Conservation (phyloP, 2,797 vertebrate species). For the Perodicticus potto region DNA sequence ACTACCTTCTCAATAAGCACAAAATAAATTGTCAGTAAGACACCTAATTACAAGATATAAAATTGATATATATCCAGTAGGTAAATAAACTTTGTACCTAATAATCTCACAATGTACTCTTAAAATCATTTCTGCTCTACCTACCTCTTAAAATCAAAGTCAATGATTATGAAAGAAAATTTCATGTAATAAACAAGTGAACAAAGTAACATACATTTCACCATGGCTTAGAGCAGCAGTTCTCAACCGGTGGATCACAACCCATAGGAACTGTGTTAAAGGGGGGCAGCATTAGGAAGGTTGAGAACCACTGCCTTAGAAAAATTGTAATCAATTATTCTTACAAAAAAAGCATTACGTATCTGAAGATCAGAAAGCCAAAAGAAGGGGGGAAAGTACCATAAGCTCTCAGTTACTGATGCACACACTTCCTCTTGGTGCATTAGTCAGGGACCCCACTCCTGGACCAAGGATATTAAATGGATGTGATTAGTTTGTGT, state of each 20-base stretch:
- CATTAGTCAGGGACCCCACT: background rate
- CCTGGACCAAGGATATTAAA: background rate
- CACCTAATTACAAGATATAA: conserved; percentile 3
- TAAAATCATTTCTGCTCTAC: conserved; percentile 12
- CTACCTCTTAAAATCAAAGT: background rate
- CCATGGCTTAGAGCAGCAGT: too few species aligned
- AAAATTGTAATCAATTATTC: conserved; percentile 8
- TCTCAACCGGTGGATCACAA: too few species aligned
- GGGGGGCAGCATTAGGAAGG: too few species aligned
- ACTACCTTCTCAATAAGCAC: background rate
- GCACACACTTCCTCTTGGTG: background rate
- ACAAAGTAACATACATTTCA: background rate
- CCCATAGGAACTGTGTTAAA: too few species aligned
- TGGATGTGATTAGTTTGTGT: background rate
- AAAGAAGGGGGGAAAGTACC: background rate
- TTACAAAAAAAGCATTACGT: background rate
- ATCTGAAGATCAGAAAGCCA: conserved; percentile 3
- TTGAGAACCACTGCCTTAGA: background rate
- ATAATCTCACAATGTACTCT: background rate
- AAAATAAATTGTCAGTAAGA: conserved; percentile 45
- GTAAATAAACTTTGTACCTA: background rate
- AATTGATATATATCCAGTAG: background rate
- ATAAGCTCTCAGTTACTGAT: conserved; percentile 3
- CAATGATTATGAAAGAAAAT: background rate
- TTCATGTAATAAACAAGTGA: background rate